Conservation (phyloP, 2,113 vertebrate species). For the Perognathus longimembris region DNA sequence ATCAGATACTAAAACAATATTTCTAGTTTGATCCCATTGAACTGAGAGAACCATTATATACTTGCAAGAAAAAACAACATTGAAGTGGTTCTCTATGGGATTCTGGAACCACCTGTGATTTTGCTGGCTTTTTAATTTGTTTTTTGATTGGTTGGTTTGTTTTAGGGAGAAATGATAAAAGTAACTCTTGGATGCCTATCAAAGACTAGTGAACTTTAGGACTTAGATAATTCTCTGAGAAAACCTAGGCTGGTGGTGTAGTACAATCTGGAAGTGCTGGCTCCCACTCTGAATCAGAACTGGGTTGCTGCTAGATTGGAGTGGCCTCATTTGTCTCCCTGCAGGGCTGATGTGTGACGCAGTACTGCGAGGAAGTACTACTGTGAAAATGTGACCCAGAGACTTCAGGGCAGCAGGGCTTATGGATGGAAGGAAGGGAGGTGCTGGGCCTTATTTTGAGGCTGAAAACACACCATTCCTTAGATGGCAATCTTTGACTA, state of each 20-base stretch:
- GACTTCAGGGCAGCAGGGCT: not conserved
- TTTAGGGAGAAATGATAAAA: slow-evolving; percentile 6
- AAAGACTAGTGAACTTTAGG: not conserved
- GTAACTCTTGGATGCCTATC: not conserved
- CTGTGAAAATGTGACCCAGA: not conserved
- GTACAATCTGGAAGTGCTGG: not conserved
- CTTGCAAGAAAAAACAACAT: not conserved
- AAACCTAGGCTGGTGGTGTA: not conserved
- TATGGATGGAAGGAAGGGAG: not conserved
- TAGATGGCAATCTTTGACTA: not conserved
- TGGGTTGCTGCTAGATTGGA: not conserved
- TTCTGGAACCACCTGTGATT: not conserved
- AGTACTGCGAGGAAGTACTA: too few species aligned
- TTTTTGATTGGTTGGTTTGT: not conserved
- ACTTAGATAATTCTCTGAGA: not conserved
- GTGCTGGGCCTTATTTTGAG: not conserved
- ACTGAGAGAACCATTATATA: not conserved
- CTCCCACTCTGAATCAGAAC: not conserved
- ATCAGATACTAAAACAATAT: not conserved
- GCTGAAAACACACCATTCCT: not conserved
- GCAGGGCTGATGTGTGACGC: not conserved
- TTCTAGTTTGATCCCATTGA: not conserved
- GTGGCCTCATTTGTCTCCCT: not conserved
- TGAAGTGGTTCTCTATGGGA: not conserved
- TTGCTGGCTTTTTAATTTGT: not conserved